Base-by-base conservation (phyloP, 2,888 invertebrate genomes). In the Teinopalpus imperialis region DNA sequence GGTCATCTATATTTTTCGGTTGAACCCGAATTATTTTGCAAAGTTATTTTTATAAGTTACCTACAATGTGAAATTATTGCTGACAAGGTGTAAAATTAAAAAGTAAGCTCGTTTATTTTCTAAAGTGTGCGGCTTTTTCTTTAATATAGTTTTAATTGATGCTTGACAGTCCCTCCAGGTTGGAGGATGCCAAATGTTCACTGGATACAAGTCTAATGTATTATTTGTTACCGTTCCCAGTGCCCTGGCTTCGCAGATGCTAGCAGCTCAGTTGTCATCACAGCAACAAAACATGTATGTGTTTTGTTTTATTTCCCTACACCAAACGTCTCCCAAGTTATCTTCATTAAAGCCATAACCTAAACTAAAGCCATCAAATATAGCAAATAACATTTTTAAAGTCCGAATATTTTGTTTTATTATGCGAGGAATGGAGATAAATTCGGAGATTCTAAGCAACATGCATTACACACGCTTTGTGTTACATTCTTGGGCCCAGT, bases 181-280 rank as follows among this genome's bases (percentile, higher is more conserved):
- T 49, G 61, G 57, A 47, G 67, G 61, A 63, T 61, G 54, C 48
- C 48, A 57, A 48, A 51, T 53, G 56, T 53, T 54, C 66, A 69
- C 66, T 74, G 70, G 69, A 67, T 66, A 60, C 57, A 67, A 64
- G 63, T 81, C 82, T 87, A 87, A 87, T 81, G 75, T 72, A 69
- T 72, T 66, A 75, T 80, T 73, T 86, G 76, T 87, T 90, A 90
- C 85, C 92, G 91, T 94, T 91, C 93, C 93, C 95, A 96, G 96
- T 95, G 96, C 96, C 94, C 95, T 96, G 93, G 96, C 96, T 93
- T 94, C 95, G 92, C 96, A 96, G 95, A 96, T 96, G 95, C 95
- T 95, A 92, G 95, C 95, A 91, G 93, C 94, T 90, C 95, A 95
- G 93, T 93, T 95, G 89, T 95, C 95, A 88, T 94, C 95, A 90